phyloP scores from a whole-genome alignment of 2,888 invertebrate species.

The Pilophorus perplexus region DNA sequence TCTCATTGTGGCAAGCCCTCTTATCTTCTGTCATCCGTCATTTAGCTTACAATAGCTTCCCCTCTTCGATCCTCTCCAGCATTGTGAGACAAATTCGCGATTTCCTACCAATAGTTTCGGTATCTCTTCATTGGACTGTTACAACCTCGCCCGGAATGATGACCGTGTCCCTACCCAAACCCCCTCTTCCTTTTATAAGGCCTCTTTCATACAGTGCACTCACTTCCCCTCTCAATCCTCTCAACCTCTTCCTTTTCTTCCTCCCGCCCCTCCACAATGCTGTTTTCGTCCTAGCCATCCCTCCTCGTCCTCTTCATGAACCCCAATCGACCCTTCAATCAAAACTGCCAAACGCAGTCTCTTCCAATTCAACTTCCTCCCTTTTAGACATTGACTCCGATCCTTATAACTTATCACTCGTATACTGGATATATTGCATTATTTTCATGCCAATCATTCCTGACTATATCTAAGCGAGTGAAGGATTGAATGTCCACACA shows the following conservation, averaged over 20 bases:
- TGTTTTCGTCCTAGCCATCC: too few relatives aligned
- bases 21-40: conserved; percentile 27
- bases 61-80: neutral
- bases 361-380: neutral
- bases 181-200: too few relatives aligned
- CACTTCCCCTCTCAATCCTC: too few relatives aligned
- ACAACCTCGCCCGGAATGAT: neutral
- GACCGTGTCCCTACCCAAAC: neutral
- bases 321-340: neutral
- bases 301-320: neutral
- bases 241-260: too few relatives aligned
- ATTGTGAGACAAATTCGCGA: conserved; percentile 22
- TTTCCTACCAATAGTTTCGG: conserved; percentile 15
- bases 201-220: too few relatives aligned
- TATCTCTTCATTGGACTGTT: conserved; percentile 9
- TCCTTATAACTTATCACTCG: too few relatives aligned
- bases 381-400: too few relatives aligned
- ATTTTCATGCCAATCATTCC: too few relatives aligned
- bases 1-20: conserved; percentile 13
- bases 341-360: neutral
- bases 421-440: too few relatives aligned
- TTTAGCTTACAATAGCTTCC: conserved; percentile 16
- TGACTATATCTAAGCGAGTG: too few relatives aligned
- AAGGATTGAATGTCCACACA: too few relatives aligned
- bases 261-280: too few relatives aligned